Evolutionary conservation across 2,888 invertebrate species (phyloP), one percentile per base, ranked within the genome.

Genomic region (Sussaba pulchella): DNA sequence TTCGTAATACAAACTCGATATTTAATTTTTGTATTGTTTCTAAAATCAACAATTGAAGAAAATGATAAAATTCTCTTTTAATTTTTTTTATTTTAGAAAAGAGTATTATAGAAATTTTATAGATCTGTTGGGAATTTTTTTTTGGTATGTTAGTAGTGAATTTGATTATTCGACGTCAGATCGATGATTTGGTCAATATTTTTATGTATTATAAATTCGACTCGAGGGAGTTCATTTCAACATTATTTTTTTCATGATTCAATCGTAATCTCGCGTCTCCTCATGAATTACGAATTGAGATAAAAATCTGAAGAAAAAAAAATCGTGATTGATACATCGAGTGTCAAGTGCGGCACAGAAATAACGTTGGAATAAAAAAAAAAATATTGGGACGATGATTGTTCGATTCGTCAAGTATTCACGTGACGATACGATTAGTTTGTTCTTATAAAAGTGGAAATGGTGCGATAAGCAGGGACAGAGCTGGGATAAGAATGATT

Each of bases 381-480:
- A 2, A 31, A n/a, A n/a, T n/a, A n/a, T n/a, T 31, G 2, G 31
- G 31, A 31, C 31, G 6, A 31, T 31, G 31, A 6, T n/a, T n/a
- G n/a, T n/a, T 9, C 1, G 21, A 9, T 50, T 50, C 12, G 9
- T 24, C 50, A 21, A 50, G 50, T 50, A 21, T 19, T 24, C 21
- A 24, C 12, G 21, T 19, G 21, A 12, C 21, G 50, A 1, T 12
- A 9, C 24, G 24, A 52, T 21, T 8, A 52, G 26, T 26, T 52
- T 26, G 52, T 12, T 26, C 39, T 21, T 21, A 54, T 39, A 39
- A 31, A 14, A 52, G 10, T 52, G 72, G 63, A 41, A 72, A 80
- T 72, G 72, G 76, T 76, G 80, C 76, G 71, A 70, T 66, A 57
- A 76, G 54, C 64, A 71, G 41, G 71, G 64, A 57, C 54, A 69